phyloP scores from a whole-genome alignment of 1,140 invertebrate genomes.

The Pseudomyrmex flavicornis region DNA sequence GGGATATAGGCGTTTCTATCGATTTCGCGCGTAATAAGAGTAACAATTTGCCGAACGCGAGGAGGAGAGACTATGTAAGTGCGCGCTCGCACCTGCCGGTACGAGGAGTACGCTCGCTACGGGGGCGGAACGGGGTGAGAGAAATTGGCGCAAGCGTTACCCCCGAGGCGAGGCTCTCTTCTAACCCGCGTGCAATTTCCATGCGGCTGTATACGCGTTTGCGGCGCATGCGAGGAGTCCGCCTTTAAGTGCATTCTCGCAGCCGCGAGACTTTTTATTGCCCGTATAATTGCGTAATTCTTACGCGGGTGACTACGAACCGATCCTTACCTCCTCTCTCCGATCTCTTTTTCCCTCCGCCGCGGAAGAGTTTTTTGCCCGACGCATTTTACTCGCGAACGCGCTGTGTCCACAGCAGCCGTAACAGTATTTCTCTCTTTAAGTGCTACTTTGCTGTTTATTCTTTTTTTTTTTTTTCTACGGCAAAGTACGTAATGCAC shows the following conservation, averaged over 20 bases:
- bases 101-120: background rate
- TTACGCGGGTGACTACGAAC: constrained; percentile 1
- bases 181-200: constrained; percentile 34
- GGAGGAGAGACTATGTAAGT: constrained; percentile 39
- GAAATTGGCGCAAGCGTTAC: constrained; percentile 32
- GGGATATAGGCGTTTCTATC: constrained; percentile 60
- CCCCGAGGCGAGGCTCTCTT: constrained; percentile 22
- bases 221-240: constrained; percentile 22
- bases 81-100: constrained; percentile 43
- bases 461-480: background rate
- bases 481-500: constrained; percentile 20
- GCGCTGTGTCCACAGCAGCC: background rate
- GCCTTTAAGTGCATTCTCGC: constrained; percentile 37
- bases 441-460: constrained; percentile 23
- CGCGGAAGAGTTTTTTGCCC: background rate
- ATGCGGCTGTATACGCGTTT: constrained; percentile 11
- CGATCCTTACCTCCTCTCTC: background rate
- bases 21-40: constrained; percentile 68
- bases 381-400: constrained; percentile 7
- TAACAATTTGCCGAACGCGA: constrained; percentile 69
- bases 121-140: constrained; percentile 27
- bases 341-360: background rate
- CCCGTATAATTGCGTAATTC: constrained; percentile 49
- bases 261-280: constrained; percentile 41
- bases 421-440: constrained; percentile 20